These are phyloP conservation scores for Propsilocerus akamusi DNA, from an alignment of 1,140 invertebrate genomes.

Conservation along the genomic window DNA sequence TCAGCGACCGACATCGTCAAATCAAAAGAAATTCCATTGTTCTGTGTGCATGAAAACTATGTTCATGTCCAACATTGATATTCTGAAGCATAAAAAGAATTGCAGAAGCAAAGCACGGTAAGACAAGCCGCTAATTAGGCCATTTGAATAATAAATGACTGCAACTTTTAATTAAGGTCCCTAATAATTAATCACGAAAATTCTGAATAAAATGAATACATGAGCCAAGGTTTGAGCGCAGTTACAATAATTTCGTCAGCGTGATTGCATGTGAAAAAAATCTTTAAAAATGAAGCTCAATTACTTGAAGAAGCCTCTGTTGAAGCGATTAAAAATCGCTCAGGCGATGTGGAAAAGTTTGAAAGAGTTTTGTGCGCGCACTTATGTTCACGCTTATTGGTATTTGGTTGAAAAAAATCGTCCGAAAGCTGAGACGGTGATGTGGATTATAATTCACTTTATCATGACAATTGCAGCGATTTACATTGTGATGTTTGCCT, in stretches of 20 bases:
- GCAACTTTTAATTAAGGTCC: no score
- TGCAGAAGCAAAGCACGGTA: conserved; percentile 29
- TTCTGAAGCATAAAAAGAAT: conserved; percentile 50
- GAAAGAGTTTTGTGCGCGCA: not conserved
- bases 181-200: no score
- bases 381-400: not conserved
- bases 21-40: conserved; percentile 52
- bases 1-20: conserved; percentile 25
- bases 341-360: not conserved
- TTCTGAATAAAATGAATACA: no score
- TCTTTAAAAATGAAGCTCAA: no score
- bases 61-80: conserved; percentile 51
- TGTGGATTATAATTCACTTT: not conserved
- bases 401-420: not conserved
- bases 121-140: no score
- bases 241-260: no score
- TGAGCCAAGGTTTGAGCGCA: no score
- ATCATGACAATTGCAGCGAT: not conserved
- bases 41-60: conserved; percentile 45
- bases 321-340: not conserved
- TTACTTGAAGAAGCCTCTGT: not conserved
- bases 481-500: conserved; percentile 13
- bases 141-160: no score
- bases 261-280: no score
- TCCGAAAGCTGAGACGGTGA: not conserved